Base-by-base conservation (phyloP, 2,888 invertebrate species). In the Dione vanillae region DNA sequence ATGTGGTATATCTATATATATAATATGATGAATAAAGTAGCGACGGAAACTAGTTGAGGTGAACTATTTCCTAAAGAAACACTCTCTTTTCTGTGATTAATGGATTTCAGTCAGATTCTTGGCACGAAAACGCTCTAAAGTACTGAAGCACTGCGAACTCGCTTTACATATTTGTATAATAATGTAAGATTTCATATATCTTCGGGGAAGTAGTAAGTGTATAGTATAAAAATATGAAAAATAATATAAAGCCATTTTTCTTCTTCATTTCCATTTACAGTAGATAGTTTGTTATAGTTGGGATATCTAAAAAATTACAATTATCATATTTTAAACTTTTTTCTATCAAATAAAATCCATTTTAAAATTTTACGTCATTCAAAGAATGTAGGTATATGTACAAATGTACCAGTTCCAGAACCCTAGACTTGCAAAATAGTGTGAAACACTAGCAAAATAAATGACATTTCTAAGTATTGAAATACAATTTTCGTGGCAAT, bases 61-160 rank as follows among this genome's bases (percentile, higher is more conserved):
- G 45, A 35, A 43, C 64, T 65, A 71, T 64, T 69, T 70, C 74
- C 75, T 72, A 67, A 69, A 67, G 61, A 70, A 72, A 69, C 71
- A 66, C 71, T 67, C 74, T 69, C 71, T 67, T 51, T 67, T 56
- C 71, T 54, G 62, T 64, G 68, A 73, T 74, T 75, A 74, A 76
- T 74, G 65, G 61, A 62, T 58, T 66, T 51, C 70, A 74, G 71
- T 75, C 71, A 72, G 68, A 71, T 70, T 72, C 71, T 75, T 75
- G 76, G 79, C 80, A 83, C 82, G 79, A 79, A 79, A 78, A 80
- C 47, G 65, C 62, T 49, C 61, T 72, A 49, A 37, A 47, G 64
- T 49, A 64, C 49, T 35, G 27, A 40, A 40, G 56, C 56, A 14
- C n/a, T 61, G 16, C 45, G 54, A 37, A 35, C 45, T 45, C 61